Evolutionary conservation across 2,797 vertebrate genomes (phyloP).

Genomic region (Stomatorhinus walkeri): DNA sequence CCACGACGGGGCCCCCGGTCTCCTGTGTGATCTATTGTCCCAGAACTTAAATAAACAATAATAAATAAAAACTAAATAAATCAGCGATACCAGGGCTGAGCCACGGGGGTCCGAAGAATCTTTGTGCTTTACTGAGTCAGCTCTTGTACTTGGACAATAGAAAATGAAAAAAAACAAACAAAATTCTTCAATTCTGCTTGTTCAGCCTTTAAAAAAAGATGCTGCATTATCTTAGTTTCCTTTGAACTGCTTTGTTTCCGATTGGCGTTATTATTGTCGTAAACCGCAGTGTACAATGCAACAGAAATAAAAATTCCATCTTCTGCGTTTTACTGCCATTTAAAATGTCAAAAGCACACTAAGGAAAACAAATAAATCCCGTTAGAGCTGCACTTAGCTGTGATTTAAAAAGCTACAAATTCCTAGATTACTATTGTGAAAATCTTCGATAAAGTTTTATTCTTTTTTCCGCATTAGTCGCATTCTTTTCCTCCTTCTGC

Average conservation of each 20-base stretch:
- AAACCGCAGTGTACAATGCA: background rate
- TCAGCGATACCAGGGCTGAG: background rate
- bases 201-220: background rate
- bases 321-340: background rate
- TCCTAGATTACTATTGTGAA: background rate
- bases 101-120: background rate
- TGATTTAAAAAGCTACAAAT: background rate
- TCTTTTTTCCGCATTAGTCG: background rate
- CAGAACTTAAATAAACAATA: slow-evolving; percentile 8
- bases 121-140: background rate
- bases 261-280: background rate
- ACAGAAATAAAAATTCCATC: background rate
- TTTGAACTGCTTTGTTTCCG: background rate
- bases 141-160: slow-evolving; percentile 3
- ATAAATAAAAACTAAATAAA: slow-evolving; percentile 8
- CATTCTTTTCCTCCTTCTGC: background rate
- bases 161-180: background rate
- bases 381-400: background rate
- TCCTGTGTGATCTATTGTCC: background rate
- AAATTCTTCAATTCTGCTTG: background rate
- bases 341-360: background rate
- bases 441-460: background rate
- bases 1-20: too few relatives aligned
- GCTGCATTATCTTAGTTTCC: background rate
- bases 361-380: background rate